Conservation (phyloP, 2,113 vertebrate genomes). For the Myodes glareolus region DNA sequence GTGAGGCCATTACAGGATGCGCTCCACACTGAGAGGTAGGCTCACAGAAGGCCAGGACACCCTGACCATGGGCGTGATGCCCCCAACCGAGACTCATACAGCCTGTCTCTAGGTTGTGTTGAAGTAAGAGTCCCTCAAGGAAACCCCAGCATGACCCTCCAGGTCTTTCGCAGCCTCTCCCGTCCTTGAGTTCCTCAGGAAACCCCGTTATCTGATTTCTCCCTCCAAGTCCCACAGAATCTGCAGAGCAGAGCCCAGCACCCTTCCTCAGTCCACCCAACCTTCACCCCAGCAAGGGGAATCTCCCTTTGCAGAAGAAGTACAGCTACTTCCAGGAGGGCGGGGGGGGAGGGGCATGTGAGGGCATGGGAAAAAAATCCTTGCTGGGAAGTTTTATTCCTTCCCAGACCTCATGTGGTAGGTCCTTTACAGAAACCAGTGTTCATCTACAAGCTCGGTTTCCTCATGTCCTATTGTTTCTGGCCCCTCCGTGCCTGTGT, state of each 20-base stretch:
- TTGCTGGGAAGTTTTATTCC: no score
- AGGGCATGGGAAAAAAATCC: neutral
- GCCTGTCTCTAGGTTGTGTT: neutral
- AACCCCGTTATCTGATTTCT: fast-evolving
- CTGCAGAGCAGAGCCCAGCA: fast-evolving
- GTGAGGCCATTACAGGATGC: neutral
- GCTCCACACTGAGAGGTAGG: neutral
- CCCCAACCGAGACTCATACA: neutral
- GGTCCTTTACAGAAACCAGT: neutral
- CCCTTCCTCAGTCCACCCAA: neutral
- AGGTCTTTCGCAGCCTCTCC: neutral
- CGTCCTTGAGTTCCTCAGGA: fast-evolving
- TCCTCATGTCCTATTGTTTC: fast-evolving
- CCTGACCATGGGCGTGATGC: neutral
- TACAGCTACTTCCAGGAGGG: fast-evolving
- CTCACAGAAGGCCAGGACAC: neutral
- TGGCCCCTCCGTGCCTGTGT: neutral
- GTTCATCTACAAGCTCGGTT: fast-evolving
- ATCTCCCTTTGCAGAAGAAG: neutral
- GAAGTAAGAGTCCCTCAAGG: neutral
- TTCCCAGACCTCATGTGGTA: neutral
- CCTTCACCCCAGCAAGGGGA: neutral
- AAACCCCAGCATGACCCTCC: neutral
- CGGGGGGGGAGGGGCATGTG: neutral
- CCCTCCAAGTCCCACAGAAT: neutral